Evolutionary conservation across 2,113 vertebrate species (phyloP).

Genomic region (Callorhinus ursinus): DNA sequence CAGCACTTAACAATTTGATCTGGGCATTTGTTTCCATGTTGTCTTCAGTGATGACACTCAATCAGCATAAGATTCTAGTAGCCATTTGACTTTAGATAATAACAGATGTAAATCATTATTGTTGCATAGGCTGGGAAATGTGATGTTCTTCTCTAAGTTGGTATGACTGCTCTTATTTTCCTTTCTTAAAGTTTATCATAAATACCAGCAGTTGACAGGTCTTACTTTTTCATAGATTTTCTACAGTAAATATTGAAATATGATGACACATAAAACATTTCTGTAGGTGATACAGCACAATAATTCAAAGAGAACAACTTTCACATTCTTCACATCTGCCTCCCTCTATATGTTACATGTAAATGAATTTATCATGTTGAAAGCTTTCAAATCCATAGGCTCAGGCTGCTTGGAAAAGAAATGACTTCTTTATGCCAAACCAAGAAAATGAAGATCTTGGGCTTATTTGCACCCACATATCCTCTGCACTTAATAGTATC

Average conservation of each 20-base stretch:
- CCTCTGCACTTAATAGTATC: neutral
- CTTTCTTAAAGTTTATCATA: slow-evolving; percentile 59
- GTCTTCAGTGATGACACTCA: slow-evolving; percentile 46
- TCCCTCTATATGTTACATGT: neutral
- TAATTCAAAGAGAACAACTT: slow-evolving; percentile 43
- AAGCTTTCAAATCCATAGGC: slow-evolving; percentile 2
- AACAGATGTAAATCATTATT: slow-evolving; percentile 53
- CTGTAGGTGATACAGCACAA: neutral
- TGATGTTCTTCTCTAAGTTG: neutral
- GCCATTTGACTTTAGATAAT: slow-evolving; percentile 51
- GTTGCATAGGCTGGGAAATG: neutral
- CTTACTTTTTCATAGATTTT: slow-evolving; percentile 35
- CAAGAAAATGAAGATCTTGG: neutral
- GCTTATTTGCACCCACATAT: neutral
- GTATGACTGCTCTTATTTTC: neutral
- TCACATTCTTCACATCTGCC: slow-evolving; percentile 8
- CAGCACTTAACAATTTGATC: slow-evolving; percentile 36
- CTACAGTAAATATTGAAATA: slow-evolving; percentile 34
- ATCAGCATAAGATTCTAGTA: slow-evolving; percentile 48
- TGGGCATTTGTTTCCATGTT: slow-evolving; percentile 49
- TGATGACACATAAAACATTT: slow-evolving; percentile 12
- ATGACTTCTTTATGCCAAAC: neutral
- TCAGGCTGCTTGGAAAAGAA: neutral
- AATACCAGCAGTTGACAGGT: slow-evolving; percentile 53
- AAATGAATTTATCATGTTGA: slow-evolving; percentile 49